These are phyloP conservation scores for Lerista edwardsae DNA, from an alignment of 2,797 vertebrate genomes.

Conservation along the genomic window DNA sequence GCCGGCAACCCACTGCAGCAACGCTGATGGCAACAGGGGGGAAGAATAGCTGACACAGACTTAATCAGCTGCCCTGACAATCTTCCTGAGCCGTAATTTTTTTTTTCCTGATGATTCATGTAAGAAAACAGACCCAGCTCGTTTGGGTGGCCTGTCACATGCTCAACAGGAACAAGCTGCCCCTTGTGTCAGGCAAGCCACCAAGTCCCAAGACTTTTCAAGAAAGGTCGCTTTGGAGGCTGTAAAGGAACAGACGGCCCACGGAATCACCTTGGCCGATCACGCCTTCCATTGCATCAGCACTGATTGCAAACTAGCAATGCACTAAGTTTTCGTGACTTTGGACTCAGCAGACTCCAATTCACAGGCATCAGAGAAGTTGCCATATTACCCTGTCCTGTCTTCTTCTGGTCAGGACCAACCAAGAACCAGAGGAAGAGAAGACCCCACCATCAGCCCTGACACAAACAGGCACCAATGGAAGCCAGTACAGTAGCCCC, in stretches of 20 bases:
- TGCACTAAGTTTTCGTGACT: background rate
- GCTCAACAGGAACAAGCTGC: background rate
- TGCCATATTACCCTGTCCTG: too few relatives aligned
- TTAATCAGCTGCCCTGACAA: background rate
- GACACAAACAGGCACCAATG: too few relatives aligned
- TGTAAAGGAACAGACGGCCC: slow-evolving; percentile 10
- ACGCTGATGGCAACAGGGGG: slow-evolving; percentile 4
- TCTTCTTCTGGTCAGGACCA: too few relatives aligned
- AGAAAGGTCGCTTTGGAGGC: background rate
- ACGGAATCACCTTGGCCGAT: background rate
- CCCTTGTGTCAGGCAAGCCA: background rate
- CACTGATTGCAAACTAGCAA: background rate
- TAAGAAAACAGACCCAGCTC: background rate
- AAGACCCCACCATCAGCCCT: too few relatives aligned
- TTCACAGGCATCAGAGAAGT: background rate
- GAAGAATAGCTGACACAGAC: slow-evolving; percentile 38
- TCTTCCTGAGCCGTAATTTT: slow-evolving; percentile 19
- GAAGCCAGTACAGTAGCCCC: too few relatives aligned
- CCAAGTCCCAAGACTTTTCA: background rate
- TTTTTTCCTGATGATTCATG: slow-evolving; percentile 26
- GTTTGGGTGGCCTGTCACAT: background rate
- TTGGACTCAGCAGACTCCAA: background rate
- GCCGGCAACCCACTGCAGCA: slow-evolving; percentile 31
- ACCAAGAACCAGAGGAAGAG: too few relatives aligned
- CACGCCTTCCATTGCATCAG: background rate